Conservation (phyloP, 1,140 invertebrate genomes). For the Drosophila hydei region DNA sequence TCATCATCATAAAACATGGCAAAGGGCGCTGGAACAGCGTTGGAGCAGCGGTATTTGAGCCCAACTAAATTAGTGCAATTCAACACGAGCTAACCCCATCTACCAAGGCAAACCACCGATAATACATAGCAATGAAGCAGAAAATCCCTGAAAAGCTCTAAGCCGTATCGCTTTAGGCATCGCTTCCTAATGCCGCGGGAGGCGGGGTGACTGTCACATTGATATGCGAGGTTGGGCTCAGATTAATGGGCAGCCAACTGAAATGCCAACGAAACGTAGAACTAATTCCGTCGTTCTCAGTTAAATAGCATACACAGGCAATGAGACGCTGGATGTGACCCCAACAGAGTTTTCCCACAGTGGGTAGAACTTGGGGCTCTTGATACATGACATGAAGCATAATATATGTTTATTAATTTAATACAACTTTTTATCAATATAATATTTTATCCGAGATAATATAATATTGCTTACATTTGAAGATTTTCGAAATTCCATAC, state of each 20-base stretch:
- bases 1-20: constrained; percentile 79
- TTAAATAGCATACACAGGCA: constrained; percentile 62
- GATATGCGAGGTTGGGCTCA: constrained; percentile 48
- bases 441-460: too few species aligned
- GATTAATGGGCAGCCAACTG: constrained; percentile 60
- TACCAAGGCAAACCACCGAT: constrained; percentile 36
- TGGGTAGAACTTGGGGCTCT: constrained; percentile 20
- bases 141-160: constrained; percentile 76
- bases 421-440: too few species aligned
- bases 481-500: too few species aligned
- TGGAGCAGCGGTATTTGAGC: constrained; percentile 4
- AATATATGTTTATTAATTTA: too few species aligned
- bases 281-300: constrained; percentile 74
- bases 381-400: too few species aligned
- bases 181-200: constrained; percentile 17
- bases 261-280: constrained; percentile 79
- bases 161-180: constrained; percentile 52
- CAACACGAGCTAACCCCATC: constrained; percentile 66
- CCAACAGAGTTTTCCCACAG: constrained; percentile 38
- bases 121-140: constrained; percentile 76
- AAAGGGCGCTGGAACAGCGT: constrained; percentile 39
- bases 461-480: too few species aligned
- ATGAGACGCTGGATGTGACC: constrained; percentile 26
- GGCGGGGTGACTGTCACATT: constrained; percentile 8
- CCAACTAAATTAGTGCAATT: constrained; percentile 76